Evolutionary conservation across 2,888 invertebrate genomes (phyloP).

Genomic region (Platerodrilus igneus): DNA sequence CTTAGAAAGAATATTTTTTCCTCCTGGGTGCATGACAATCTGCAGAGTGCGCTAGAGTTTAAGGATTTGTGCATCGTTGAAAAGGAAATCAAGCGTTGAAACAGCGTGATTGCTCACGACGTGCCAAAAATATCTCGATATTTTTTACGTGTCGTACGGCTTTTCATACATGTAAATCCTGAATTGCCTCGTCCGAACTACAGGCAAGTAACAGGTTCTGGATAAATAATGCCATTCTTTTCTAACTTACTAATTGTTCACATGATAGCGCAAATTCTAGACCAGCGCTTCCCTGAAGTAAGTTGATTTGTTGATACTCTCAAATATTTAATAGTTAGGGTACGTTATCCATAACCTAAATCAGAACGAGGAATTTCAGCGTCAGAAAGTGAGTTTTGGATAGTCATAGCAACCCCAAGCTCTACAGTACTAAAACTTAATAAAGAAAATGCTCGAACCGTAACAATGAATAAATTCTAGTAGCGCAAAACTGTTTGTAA

Average conservation of each 20-base stretch:
- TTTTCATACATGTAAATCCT: too few relatives aligned
- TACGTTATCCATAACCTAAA: constrained; percentile 44
- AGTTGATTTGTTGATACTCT: constrained; percentile 36
- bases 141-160: too few relatives aligned
- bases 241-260: too few relatives aligned
- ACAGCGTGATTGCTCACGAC: constrained; percentile 27
- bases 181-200: too few relatives aligned
- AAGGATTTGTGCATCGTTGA: too few relatives aligned
- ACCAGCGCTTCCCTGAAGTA: constrained; percentile 37
- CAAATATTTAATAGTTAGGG: constrained; percentile 36
- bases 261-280: constrained; percentile 38
- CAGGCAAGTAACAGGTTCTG: too few relatives aligned
- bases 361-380: constrained; percentile 38
- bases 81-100: constrained; percentile 28
- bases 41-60: too few relatives aligned
- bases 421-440: constrained; percentile 43
- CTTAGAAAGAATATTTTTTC: too few relatives aligned
- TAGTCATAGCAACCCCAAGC: constrained; percentile 32
- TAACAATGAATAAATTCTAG: constrained; percentile 47
- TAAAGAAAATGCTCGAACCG: constrained; percentile 45
- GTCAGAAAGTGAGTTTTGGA: constrained; percentile 40
- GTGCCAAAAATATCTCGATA: constrained; percentile 23
- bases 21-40: too few relatives aligned
- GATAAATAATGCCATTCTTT: too few relatives aligned
- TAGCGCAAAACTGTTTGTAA: constrained; percentile 25